A percentile compares a stretch with the other conserved stretches of the same genome.
Evolutionary conservation across 2,113 vertebrate species (phyloP).

Genomic region (Rhagologus leucostigma): DNA sequence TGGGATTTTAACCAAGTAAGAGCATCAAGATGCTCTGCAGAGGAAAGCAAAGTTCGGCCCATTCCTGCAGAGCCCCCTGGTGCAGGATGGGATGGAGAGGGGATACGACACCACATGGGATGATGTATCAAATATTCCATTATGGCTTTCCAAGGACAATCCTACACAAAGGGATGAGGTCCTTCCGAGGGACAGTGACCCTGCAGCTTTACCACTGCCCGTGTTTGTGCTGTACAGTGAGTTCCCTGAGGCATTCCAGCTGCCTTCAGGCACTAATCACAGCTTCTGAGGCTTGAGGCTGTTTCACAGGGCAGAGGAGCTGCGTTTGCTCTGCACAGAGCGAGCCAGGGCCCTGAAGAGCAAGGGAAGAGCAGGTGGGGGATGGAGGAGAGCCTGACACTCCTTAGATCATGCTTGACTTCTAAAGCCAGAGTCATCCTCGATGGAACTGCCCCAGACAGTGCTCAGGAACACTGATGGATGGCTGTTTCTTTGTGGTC

Average conservation of each 20-base stretch:
- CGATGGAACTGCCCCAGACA: not conserved
- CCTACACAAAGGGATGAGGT: not conserved
- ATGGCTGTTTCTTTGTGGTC: not conserved
- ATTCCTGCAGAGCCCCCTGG: not conserved
- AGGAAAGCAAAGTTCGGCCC: not conserved
- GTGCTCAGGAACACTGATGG: not conserved
- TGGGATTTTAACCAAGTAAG: not conserved
- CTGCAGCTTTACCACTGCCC: not conserved
- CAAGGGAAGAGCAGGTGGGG: not conserved
- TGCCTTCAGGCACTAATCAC: not conserved
- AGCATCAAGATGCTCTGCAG: not conserved
- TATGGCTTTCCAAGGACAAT: fast-evolving
- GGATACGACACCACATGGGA: not conserved
- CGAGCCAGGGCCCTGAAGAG: fast-evolving
- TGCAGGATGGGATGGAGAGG: not conserved
- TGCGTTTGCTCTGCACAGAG: not conserved
- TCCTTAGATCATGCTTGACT: not conserved
- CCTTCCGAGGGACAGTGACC: not conserved
- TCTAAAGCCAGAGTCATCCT: not conserved
- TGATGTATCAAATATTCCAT: not conserved
- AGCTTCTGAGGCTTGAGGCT: not conserved
- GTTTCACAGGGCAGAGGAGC: not conserved
- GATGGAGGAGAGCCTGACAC: not conserved
- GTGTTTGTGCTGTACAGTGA: fast-evolving
- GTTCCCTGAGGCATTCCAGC: not conserved